Evolutionary conservation across 2,797 vertebrate genomes (phyloP), one percentile per base, ranked within the genome.

Genomic region (Erpetoichthys calabaricus): DNA sequence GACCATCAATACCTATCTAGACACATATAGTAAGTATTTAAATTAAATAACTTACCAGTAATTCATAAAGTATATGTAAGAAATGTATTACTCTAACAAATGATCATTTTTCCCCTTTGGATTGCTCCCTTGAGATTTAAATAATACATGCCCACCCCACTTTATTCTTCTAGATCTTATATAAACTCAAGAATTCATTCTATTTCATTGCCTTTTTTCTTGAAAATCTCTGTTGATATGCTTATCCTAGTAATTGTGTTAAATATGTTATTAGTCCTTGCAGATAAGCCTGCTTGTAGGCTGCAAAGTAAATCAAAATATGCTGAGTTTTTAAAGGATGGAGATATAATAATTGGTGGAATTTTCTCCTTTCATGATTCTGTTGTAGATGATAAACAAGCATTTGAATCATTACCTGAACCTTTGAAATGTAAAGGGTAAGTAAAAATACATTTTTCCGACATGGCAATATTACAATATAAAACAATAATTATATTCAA

Each of bases 291-390:
- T 49, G 51, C 63, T 41, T 88, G 82, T 56, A 68, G 58, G 41
- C 60, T 78, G 44, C 68, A 59, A 55, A 63, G 70, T 42, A 67
- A 53, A 8, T 57, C 57, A 50, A 63, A 75, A 54, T 57, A 56
- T 9, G 76, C 84, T 57, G 83, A 85, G 65, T 64, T 85, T 54
- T 56, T 68, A 42, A 66, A 70, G 60, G 70, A 81, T 59, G 84
- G 86, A 1, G 72, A 88, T 58, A 57, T 88, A 9, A 47, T 80
- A 41, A 79, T 88, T 1, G 86, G 86, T 56, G 84, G 80, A 60
- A 82, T 88, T 62, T 88, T 86, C 68, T 85, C 83, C 47, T 84
- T 86, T 66, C 79, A 73, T 53, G 83, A 80, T 10, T 61, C 67
- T 47, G 77, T 82, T 61, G 68, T 81, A 50, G 68, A 74, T 56